Evolutionary conservation across 2,797 vertebrate species (phyloP).

Genomic region (Gymnothorax reevesii): DNA sequence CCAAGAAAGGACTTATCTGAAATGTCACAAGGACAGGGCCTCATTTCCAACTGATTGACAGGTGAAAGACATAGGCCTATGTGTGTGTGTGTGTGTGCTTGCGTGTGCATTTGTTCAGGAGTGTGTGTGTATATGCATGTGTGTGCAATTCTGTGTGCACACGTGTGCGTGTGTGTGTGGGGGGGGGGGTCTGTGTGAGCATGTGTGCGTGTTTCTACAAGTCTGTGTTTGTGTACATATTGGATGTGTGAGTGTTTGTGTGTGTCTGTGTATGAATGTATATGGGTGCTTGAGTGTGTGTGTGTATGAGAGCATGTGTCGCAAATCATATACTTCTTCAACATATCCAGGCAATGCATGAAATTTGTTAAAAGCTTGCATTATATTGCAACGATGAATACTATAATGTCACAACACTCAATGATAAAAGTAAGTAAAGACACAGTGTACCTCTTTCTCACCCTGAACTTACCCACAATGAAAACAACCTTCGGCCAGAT

Average conservation of each 20-base stretch:
- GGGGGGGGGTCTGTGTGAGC: neutral
- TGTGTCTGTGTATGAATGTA: neutral
- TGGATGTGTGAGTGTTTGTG: neutral
- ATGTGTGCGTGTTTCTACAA: no score
- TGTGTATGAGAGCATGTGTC: neutral
- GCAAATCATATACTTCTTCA: neutral
- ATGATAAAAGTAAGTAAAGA: neutral
- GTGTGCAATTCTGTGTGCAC: neutral
- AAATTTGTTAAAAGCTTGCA: neutral
- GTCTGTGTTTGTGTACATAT: neutral
- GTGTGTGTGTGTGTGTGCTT: neutral
- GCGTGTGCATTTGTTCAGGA: neutral
- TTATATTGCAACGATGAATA: neutral
- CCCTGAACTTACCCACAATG: neutral
- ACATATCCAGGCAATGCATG: neutral
- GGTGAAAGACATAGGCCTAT: neutral
- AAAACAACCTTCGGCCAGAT: neutral
- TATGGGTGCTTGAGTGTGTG: neutral
- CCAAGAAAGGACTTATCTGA: neutral
- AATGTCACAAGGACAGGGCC: constrained; percentile 19
- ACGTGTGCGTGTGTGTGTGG: neutral
- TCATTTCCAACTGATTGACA: constrained; percentile 14
- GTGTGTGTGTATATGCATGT: neutral
- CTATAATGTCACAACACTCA: neutral
- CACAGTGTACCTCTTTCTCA: neutral